Conservation (phyloP, 2,888 invertebrate genomes). For the Brachypalpus laphriformis region DNA sequence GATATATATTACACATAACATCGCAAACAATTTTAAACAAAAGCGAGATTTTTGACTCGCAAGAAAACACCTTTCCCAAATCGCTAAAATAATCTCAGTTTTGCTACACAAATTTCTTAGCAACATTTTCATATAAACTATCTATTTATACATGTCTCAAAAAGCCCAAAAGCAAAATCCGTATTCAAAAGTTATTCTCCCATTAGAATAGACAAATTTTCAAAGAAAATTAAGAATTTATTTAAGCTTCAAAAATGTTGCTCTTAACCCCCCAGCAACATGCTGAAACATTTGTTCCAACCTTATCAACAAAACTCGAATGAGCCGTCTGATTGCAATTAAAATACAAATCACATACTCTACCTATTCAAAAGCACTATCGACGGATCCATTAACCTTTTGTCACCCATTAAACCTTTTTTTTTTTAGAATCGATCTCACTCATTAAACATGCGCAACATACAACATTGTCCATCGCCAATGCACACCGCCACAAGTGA, state of each 20-base stretch:
- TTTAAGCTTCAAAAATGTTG: background rate
- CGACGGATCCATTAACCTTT: conserved; percentile 60
- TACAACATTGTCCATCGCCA: conserved; percentile 9
- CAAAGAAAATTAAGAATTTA: background rate
- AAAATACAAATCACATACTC: conserved; percentile 15
- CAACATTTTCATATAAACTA: no score
- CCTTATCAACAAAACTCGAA: background rate
- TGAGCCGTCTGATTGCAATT: background rate
- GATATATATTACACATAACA: no score
- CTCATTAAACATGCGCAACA: conserved; percentile 58
- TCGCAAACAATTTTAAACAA: no score
- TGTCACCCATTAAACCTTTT: conserved; percentile 37
- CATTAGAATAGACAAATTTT: background rate
- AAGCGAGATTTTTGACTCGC: no score
- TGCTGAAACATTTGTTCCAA: background rate
- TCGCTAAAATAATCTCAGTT: no score
- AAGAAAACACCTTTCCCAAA: no score
- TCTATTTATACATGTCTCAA: no score
- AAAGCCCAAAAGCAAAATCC: no score
- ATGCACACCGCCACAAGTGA: background rate
- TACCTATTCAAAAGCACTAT: background rate
- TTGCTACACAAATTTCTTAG: background rate
- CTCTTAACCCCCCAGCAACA: background rate
- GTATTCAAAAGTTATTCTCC: background rate
- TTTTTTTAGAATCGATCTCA: conserved; percentile 10